Percentiles rank a stretch among this genome's conserved stretches.
Conservation (phyloP, 2,888 invertebrate genomes). For the Trimorus sp. region DNA sequence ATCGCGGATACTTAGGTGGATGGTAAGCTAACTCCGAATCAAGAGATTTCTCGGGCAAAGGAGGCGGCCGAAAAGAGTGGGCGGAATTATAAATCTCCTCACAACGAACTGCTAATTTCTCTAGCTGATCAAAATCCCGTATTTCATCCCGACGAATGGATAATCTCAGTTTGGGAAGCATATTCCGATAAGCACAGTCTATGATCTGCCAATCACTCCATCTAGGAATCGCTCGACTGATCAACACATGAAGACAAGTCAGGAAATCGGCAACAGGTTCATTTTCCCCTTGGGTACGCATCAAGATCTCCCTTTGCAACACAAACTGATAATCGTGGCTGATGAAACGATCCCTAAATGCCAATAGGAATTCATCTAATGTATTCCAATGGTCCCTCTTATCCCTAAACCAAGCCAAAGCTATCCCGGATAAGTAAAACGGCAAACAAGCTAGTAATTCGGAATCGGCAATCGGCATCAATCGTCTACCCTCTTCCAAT, state of each 20-base stretch:
- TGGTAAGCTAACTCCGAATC: constrained; percentile 13
- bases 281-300: constrained; percentile 1
- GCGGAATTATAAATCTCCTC: constrained; percentile 1
- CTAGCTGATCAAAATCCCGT: not conserved
- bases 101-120: not conserved
- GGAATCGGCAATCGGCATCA: not conserved
- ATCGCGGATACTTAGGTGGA: not conserved
- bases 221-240: not conserved
- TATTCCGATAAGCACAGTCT: not conserved
- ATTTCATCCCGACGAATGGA: not conserved
- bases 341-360: not conserved
- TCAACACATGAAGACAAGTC: constrained; percentile 10
- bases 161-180: not conserved
- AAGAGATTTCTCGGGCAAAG: constrained; percentile 1
- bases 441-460: not conserved
- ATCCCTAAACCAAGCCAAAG: constrained; percentile 10
- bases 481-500: not conserved
- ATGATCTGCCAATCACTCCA: not conserved
- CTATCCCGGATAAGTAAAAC: constrained; percentile 8
- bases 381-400: not conserved
- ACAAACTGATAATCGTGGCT: constrained; percentile 2
- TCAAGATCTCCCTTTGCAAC: not conserved
- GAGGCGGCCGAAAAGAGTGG: not conserved
- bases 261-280: constrained; percentile 12
- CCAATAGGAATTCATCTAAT: not conserved